phyloP scores from a whole-genome alignment of 2,888 invertebrate species.

The Metacarcinus magister region DNA sequence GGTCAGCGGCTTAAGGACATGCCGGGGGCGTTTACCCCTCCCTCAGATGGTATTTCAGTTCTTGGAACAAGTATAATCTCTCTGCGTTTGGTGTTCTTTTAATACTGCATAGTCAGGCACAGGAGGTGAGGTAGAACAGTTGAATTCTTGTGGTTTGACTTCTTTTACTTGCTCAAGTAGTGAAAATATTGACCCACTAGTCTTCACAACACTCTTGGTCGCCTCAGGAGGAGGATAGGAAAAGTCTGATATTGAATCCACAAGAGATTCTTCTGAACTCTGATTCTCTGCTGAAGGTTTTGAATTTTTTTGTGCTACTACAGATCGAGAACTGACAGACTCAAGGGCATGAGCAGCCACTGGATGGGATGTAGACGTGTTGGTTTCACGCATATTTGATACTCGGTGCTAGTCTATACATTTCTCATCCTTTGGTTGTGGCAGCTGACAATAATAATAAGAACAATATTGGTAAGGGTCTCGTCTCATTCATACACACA shows the following conservation, averaged over 20 bases:
- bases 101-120: constrained; percentile 56
- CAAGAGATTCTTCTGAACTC: not conserved
- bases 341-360: constrained; percentile 65
- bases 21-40: not conserved
- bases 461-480: not conserved
- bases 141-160: constrained; percentile 44
- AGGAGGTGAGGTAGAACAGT: not conserved
- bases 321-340: not conserved
- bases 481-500: too few species aligned
- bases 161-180: constrained; percentile 60
- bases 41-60: not conserved
- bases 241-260: not conserved
- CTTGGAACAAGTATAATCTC: constrained; percentile 67
- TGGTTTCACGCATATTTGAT: constrained; percentile 39
- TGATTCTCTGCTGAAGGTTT: constrained; percentile 4
- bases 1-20: not conserved
- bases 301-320: not conserved
- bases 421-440: constrained; percentile 50
- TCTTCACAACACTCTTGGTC: not conserved
- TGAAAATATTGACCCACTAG: constrained; percentile 58
- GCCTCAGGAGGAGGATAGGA: not conserved
- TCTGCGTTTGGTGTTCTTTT: constrained; percentile 70
- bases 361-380: not conserved
- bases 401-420: constrained; percentile 54
- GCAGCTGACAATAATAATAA: constrained; percentile 53